These are phyloP conservation scores for Puffinus mauretanicus DNA, from an alignment of 2,113 vertebrate species.

Conservation along the genomic window DNA sequence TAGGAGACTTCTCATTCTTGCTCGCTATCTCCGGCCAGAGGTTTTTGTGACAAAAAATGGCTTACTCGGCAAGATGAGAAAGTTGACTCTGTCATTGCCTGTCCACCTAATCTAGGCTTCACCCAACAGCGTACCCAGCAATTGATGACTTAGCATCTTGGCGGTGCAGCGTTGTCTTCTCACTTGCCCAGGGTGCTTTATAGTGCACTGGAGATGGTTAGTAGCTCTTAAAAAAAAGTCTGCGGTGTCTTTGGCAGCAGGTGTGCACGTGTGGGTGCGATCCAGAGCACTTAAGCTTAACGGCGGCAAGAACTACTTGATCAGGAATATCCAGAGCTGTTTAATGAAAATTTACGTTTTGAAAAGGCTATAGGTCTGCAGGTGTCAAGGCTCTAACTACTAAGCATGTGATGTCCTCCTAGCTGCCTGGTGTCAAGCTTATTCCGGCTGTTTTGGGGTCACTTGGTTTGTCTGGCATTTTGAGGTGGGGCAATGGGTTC, in stretches of 20 bases:
- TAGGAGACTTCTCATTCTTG: neutral
- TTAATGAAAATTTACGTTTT: fast-evolving
- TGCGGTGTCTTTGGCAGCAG: neutral
- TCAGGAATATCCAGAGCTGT: neutral
- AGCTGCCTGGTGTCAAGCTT: neutral
- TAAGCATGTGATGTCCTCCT: fast-evolving
- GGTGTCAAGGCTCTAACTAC: too few species aligned
- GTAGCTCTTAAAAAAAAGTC: neutral
- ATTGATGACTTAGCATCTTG: neutral
- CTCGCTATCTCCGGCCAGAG: fast-evolving
- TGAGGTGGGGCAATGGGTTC: fast-evolving
- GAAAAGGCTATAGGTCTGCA: neutral
- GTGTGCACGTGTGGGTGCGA: fast-evolving
- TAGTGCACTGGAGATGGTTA: too few species aligned
- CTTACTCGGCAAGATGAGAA: neutral
- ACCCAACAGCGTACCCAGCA: too few species aligned
- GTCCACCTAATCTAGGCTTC: neutral
- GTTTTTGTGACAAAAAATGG: neutral
- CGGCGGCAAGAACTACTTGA: neutral
- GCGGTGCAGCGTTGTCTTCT: neutral
- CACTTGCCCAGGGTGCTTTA: neutral
- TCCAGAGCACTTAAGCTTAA: neutral
- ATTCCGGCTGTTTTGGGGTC: neutral
- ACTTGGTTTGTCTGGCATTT: fast-evolving
- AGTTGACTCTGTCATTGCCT: neutral